Evolutionary conservation across 2,113 vertebrate genomes (phyloP), one percentile per base, ranked within the genome.

Genomic region (Zosterops japonicus): DNA sequence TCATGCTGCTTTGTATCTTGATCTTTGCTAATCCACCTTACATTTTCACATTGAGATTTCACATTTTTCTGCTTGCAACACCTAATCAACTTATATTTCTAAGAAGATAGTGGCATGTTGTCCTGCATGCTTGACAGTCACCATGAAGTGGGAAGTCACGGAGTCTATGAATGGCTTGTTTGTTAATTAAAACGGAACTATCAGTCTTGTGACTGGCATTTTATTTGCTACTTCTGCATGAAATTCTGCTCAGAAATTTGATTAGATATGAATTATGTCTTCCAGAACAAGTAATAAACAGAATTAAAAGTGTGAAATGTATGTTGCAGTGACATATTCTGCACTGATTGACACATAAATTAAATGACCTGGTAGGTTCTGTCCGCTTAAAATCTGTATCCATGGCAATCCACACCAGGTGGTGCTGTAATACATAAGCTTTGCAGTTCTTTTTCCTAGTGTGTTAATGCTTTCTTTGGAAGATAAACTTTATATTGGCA

Each of bases 341-440:
- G 44, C 22, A 10, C 20, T 42, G n/a, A 13, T 19, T 87, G 39
- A 67, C 36, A 39, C 1, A 1, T 83, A 59, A 79, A 80, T 89
- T 39, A 69, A 75, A 50, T 90, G 83, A 82, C 33, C 41, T 79
- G 29, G 39, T 76, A 72, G 74, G 12, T 78, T 93, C 79, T 94
- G 87, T 65, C 74, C 5, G 35, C 21, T 87, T 89, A 33, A 0
- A 76, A n/a, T 82, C 85, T 94, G 36, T 80, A 50, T 93, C 90
- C 39, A 27, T 83, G 84, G 84, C 47, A 95, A 91, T 82, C 39
- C 94, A 93, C 94, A 76, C 70, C 84, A 95, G 94, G 84, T 93
- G 93, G 89, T 95, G 94, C 94, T 96, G 91, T 93, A 83, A 91
- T 65, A 80, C 89, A 83, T 80, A 17, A 53, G 39, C 85, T 88